Evolutionary conservation across 2,113 vertebrate species (phyloP).

Genomic region (Rattus rattus): DNA sequence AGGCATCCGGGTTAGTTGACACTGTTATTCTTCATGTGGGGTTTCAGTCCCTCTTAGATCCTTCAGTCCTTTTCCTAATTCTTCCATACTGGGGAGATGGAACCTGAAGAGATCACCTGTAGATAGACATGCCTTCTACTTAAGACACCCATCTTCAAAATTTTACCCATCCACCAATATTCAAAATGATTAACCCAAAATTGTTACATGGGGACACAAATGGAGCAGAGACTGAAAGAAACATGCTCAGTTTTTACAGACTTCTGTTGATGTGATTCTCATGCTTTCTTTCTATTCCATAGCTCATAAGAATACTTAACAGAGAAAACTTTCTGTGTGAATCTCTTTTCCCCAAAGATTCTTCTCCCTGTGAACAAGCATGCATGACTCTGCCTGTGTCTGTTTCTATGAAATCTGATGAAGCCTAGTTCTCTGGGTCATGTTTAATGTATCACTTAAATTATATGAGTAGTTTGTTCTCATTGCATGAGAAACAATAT

Average conservation of each 20-base stretch:
- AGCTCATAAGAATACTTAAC: background rate
- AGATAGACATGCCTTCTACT: too few species aligned
- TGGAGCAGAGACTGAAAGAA: too few species aligned
- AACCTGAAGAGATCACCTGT: too few species aligned
- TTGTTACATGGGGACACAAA: too few species aligned
- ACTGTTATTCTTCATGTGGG: too few species aligned
- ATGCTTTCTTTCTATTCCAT: background rate
- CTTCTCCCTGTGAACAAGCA: background rate
- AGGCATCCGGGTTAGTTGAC: too few species aligned
- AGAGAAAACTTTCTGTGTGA: background rate
- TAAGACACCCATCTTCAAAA: too few species aligned
- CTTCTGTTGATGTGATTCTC: background rate
- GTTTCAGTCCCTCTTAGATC: too few species aligned
- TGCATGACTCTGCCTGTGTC: background rate
- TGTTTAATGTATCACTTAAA: background rate
- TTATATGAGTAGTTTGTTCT: background rate
- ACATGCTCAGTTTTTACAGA: background rate
- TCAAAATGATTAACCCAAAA: too few species aligned
- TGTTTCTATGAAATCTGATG: background rate
- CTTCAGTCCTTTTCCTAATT: too few species aligned
- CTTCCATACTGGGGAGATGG: too few species aligned
- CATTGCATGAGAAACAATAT: background rate
- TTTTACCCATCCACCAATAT: too few species aligned
- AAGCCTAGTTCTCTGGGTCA: background rate
- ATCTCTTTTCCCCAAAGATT: background rate